Conservation (phyloP, 2,888 invertebrate genomes). For the Meganola albula region DNA sequence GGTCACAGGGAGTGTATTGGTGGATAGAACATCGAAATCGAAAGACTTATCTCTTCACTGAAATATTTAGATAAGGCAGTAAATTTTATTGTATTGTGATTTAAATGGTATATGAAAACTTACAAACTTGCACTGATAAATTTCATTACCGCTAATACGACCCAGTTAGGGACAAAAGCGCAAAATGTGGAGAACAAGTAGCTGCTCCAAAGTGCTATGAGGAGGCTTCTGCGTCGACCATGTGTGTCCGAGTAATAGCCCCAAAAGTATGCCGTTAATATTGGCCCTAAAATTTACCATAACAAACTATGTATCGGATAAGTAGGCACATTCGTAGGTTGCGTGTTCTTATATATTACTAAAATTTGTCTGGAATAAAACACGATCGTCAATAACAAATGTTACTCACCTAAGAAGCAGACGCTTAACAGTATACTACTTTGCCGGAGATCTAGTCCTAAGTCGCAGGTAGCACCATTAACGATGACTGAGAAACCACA, state of each 20-base stretch:
- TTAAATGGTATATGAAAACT: too few relatives aligned
- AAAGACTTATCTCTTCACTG: too few relatives aligned
- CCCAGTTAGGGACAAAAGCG: constrained; percentile 43
- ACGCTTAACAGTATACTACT: constrained; percentile 52
- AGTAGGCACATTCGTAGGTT: too few relatives aligned
- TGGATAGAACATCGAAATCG: too few relatives aligned
- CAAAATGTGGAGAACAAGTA: constrained; percentile 31
- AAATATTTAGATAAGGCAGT: too few relatives aligned
- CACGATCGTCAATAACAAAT: too few relatives aligned
- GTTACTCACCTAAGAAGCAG: constrained; percentile 21
- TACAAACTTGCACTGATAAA: constrained; percentile 39
- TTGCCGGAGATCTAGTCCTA: constrained; percentile 53
- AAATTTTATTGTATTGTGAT: too few relatives aligned
- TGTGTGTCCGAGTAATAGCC: constrained; percentile 49
- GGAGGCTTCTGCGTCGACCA: constrained; percentile 34
- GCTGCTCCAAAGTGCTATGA: constrained; percentile 32
- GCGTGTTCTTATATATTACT: too few relatives aligned
- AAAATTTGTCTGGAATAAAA: too few relatives aligned
- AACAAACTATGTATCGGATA: neutral
- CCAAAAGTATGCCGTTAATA: constrained; percentile 45
- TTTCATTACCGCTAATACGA: constrained; percentile 36
- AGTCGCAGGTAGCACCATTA: constrained; percentile 34
- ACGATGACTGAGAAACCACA: constrained; percentile 43
- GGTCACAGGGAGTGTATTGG: too few relatives aligned
- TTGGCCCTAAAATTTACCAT: constrained; percentile 35